phyloP scores from a whole-genome alignment of 2,113 vertebrate genomes.

The Scolopax mira region DNA sequence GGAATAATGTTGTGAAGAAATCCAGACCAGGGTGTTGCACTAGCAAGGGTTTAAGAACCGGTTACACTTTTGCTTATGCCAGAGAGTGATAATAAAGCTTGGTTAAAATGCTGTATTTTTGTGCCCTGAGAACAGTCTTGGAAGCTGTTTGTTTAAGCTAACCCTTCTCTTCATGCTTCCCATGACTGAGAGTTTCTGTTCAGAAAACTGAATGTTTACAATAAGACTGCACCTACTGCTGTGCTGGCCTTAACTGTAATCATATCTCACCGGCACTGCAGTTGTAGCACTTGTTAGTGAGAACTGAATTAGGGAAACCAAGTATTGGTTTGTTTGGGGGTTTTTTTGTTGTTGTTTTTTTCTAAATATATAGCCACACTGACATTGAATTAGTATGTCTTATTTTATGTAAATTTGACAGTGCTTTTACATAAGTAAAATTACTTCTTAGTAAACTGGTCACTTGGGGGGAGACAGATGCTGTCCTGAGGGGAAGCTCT shows the following conservation, averaged over 20 bases:
- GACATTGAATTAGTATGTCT: background rate
- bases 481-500: background rate
- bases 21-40: background rate
- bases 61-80: background rate
- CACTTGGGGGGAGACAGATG: background rate
- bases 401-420: background rate
- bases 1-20: background rate
- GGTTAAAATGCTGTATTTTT: background rate
- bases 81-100: background rate
- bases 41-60: background rate
- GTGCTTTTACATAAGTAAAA: background rate
- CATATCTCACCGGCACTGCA: background rate
- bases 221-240: background rate
- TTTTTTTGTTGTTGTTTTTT: background rate
- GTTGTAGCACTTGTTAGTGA: background rate
- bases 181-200: background rate
- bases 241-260: background rate
- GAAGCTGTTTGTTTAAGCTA: background rate
- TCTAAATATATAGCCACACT: background rate
- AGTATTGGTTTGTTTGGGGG: no score
- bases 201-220: background rate
- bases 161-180: background rate
- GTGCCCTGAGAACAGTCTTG: background rate
- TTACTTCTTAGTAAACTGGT: background rate
- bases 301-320: background rate